Base-by-base conservation (phyloP, 1,140 invertebrate genomes). In the Drosophila micromelanica region DNA sequence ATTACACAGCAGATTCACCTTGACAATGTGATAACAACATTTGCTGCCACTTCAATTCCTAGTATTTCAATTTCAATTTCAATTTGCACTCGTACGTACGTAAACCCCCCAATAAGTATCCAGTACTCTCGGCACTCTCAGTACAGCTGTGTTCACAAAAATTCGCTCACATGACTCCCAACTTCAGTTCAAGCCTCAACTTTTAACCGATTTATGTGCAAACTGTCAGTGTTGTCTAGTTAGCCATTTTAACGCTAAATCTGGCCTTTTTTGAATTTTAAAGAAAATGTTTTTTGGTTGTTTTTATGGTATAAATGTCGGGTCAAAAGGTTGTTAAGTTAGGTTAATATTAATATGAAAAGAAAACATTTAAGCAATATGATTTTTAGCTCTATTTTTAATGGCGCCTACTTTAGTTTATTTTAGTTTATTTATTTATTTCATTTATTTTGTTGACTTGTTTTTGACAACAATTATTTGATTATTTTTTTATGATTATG, bases 1-100 rank as follows among this genome's bases (percentile, higher is more conserved):
- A 60, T 54, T 73, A 69, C 57, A 65, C 37, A 72, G 23, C 20
- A 74, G 69, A 76, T 68, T 76, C 73, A 76, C 73, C 73, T 76
- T 76, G 73, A 73, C 73, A 73, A 51, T 76, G 69, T 59, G 73
- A 72, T 72, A 76, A 51, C 48, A 27, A 43, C 63, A 35, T 17
- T 49, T 23, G 6, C 15, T 23, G 45, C 15, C 17, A 27, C 13
- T 56, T 42, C 54, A 20, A 13, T 27, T 56, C 38, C 38, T 12
- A 56, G 38, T 42, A 56, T 42, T 27, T 8, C 15, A 32, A 32
- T 32, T 32, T 23, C 20, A 23, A 23, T 42, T 27, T 8, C 15
- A 42, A 13, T 42, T 42, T 42, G 40, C 13, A 7, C 12, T 42
- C 35, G n/a, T n/a, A n/a, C n/a, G n/a, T n/a, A n/a, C n/a, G n/a